Base-by-base conservation (phyloP, 2,113 vertebrate genomes). In the Rhinoderma darwinii region DNA sequence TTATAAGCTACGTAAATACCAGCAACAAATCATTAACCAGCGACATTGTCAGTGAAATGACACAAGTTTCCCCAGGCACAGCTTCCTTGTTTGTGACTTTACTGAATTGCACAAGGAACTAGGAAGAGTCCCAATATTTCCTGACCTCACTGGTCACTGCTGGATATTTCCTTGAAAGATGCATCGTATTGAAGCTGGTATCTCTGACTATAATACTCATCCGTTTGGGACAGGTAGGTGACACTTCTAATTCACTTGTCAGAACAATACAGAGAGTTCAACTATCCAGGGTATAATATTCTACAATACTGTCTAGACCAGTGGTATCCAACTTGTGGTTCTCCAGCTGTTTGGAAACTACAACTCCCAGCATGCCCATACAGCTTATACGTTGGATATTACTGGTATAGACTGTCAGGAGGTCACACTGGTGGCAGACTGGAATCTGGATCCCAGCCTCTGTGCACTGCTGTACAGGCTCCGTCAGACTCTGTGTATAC, bases 151-250 rank as follows among this genome's bases (percentile, higher is more conserved):
- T 11, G 0, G 15, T 27, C 54, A 66, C 61, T 3, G 3, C 61
- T 41, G 20, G 18, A 73, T 35, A 72, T 41, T 72, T 47, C 44
- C 44, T 41, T 59, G 27, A 1, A 86, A 14, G 59, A 86, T 86
- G 84, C 30, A 79, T 70, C 30, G 4, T 39, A 32, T n/a, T 17
- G 84, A 86, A 41, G 43, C 11, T 37, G 84, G 61, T 5, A 47
- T 79, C 2, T 14, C 15, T 0, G 74, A 50, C 6, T 27, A 22
- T 2, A 14, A 37, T 22, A 9, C 14, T 18, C 84, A 86, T 51
- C 84, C 84, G 39, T 63, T 86, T 30, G 75, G 75, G 15, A 39
- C 84, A 79, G 84, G 84, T 86, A 77, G 14, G 83, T 61, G 17
- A 44, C 11, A 32, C 11, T 20, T 35, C 22, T 18, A 32, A 50